phyloP scores from a whole-genome alignment of 2,888 invertebrate genomes.

The Dromius quadrimaculatus region DNA sequence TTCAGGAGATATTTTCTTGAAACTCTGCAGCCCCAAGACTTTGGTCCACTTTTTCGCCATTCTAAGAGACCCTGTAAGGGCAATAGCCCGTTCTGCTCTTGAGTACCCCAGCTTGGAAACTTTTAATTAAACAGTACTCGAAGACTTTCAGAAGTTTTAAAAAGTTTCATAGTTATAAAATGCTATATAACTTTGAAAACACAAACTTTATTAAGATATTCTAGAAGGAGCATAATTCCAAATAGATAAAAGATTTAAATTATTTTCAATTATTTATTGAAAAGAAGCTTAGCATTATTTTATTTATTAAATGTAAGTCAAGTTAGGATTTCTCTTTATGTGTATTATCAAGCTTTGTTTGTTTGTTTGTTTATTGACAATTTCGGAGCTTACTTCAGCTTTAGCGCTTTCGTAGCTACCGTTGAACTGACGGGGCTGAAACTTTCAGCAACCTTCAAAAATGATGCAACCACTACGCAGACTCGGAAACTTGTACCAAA shows the following conservation, averaged over 20 bases:
- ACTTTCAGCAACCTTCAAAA: slow-evolving; percentile 21
- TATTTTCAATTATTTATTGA: too few relatives aligned
- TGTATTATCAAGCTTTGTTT: too few relatives aligned
- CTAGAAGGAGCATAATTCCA: too few relatives aligned
- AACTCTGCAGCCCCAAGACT: slow-evolving; percentile 64
- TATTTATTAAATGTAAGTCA: too few relatives aligned
- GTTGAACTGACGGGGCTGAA: slow-evolving; percentile 38
- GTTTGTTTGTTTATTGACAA: slow-evolving; percentile 14
- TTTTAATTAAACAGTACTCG: too few relatives aligned
- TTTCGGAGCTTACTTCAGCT: slow-evolving; percentile 7
- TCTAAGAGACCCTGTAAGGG: slow-evolving; percentile 62
- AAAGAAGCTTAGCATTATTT: too few relatives aligned
- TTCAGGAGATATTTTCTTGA: slow-evolving; percentile 64
- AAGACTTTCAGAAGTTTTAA: too few relatives aligned
- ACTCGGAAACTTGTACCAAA: slow-evolving; percentile 14
- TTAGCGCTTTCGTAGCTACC: slow-evolving; percentile 16
- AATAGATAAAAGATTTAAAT: too few relatives aligned
- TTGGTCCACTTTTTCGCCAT: slow-evolving; percentile 67
- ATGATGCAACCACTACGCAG: slow-evolving; percentile 14
- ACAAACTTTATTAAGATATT: too few relatives aligned
- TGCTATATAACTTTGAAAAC: too few relatives aligned
- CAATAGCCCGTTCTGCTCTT: slow-evolving; percentile 57
- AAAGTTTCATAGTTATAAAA: too few relatives aligned
- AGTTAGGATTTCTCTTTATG: too few relatives aligned
- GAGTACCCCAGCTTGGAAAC: slow-evolving; percentile 59